phyloP scores from a whole-genome alignment of 1,140 invertebrate species.

The Trinorchestia longiramus region DNA sequence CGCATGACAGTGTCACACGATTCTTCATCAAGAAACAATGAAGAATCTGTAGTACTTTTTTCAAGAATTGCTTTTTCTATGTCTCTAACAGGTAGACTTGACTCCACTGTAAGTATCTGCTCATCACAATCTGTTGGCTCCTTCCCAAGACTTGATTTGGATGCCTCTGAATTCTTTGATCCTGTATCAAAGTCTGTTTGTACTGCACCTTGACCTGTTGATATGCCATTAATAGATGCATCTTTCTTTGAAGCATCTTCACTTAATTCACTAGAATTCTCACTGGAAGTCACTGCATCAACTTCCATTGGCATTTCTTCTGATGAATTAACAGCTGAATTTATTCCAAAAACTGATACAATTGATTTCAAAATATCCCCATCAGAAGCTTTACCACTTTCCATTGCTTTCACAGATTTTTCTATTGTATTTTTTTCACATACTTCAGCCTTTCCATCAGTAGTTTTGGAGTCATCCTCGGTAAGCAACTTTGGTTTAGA shows the following conservation, averaged over 20 bases:
- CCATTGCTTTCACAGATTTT: not conserved
- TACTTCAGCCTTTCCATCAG: not conserved
- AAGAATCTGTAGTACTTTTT: not conserved
- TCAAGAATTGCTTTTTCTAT: not conserved
- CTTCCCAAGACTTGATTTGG: not conserved
- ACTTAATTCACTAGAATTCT: slow-evolving; percentile 5
- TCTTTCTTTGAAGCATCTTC: not conserved
- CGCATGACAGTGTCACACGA: slow-evolving; percentile 29
- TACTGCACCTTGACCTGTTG: not conserved
- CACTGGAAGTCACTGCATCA: not conserved
- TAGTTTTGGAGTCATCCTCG: not conserved
- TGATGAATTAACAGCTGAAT: not conserved
- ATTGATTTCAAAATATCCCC: slow-evolving; percentile 35
- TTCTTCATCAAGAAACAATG: slow-evolving; percentile 19
- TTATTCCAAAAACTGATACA: slow-evolving; percentile 25
- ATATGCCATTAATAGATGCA: not conserved
- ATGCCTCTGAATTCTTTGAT: not conserved
- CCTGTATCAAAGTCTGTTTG: not conserved
- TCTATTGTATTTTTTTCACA: not conserved
- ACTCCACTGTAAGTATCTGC: not conserved
- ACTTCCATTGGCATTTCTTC: not conserved
- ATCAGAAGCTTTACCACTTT: not conserved
- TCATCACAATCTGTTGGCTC: slow-evolving; percentile 7
- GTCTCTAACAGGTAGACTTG: not conserved
- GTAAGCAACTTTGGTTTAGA: not conserved